Percentiles rank a stretch among this genome's conserved stretches.
Conservation (phyloP, 2,797 vertebrate species). For the Netta rufina region DNA sequence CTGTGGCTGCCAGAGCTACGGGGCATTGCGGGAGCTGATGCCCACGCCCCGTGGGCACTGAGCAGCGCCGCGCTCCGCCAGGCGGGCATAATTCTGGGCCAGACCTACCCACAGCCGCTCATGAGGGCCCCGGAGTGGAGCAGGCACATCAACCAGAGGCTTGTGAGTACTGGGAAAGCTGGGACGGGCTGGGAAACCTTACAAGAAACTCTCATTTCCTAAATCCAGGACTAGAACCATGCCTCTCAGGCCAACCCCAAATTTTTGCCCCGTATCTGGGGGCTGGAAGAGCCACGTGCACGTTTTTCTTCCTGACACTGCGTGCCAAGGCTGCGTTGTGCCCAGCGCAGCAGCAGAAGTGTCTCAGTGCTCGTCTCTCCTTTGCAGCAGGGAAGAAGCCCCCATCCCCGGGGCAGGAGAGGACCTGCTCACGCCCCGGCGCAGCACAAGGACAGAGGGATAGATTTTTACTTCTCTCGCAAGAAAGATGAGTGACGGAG, state of each 20-base stretch:
- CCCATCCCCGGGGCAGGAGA: constrained; percentile 71
- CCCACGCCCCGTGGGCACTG: constrained; percentile 84
- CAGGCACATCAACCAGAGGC: constrained; percentile 78
- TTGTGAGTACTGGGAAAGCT: constrained; percentile 68
- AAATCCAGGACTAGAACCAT: neutral
- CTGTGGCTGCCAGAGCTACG: constrained; percentile 84
- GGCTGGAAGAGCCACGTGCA: neutral
- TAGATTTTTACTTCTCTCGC: constrained; percentile 86
- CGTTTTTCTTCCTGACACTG: neutral
- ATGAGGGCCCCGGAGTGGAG: constrained; percentile 81
- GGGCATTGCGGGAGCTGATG: constrained; percentile 76
- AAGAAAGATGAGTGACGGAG: constrained; percentile 76
- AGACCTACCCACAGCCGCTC: constrained; percentile 82
- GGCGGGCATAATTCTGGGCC: constrained; percentile 72
- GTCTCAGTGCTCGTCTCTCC: neutral
- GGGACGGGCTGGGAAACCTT: neutral
- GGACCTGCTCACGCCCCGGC: constrained; percentile 71
- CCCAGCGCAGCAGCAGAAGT: neutral
- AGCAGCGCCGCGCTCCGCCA: constrained; percentile 74
- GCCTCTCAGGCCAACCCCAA: neutral
- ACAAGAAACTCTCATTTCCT: neutral
- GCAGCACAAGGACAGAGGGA: constrained; percentile 80
- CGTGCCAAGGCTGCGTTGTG: neutral
- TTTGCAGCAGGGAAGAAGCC: constrained; percentile 63
- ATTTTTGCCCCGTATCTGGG: neutral